A percentile compares a stretch with the other conserved stretches of the same genome.
Evolutionary conservation across 92 coral and sea anemone species (phyloP).

Genomic region (Paramuricea clavata): DNA sequence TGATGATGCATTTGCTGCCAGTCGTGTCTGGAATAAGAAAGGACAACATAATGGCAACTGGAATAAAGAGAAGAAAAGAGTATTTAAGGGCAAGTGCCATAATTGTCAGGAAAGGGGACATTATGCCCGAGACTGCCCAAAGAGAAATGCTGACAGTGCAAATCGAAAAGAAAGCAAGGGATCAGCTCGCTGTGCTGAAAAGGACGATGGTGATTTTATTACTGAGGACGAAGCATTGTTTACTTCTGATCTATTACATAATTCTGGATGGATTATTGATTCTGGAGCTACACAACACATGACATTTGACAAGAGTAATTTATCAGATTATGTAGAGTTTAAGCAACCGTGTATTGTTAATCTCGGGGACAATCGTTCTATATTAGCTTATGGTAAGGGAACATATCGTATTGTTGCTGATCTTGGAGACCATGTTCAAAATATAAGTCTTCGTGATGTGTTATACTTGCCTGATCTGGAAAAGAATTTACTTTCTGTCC

Average conservation of each 20-base stretch:
- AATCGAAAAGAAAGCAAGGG: not conserved
- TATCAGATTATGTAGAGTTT: not conserved
- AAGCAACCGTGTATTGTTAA: slow-evolving; percentile 11
- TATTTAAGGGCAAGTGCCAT: no score
- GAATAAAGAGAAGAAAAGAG: no score
- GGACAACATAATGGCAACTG: no score
- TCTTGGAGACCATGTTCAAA: not conserved
- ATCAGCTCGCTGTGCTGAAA: slow-evolving; percentile 12
- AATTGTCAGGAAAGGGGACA: no score
- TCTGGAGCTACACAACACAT: not conserved
- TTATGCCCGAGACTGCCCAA: no score
- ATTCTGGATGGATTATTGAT: no score
- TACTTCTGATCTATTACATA: no score
- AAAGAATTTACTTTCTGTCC: no score
- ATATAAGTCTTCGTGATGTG: slow-evolving; percentile 8
- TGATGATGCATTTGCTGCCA: no score
- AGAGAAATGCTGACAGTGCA: not conserved
- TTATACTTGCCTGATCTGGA: not conserved
- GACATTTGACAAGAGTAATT: not conserved
- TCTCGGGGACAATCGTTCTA: not conserved
- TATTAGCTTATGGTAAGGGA: not conserved
- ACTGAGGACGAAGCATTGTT: no score
- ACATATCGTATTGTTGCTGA: not conserved
- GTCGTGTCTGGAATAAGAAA: no score
- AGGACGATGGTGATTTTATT: not conserved